Conservation (phyloP, 2,113 vertebrate genomes). For the Callorhinus ursinus region DNA sequence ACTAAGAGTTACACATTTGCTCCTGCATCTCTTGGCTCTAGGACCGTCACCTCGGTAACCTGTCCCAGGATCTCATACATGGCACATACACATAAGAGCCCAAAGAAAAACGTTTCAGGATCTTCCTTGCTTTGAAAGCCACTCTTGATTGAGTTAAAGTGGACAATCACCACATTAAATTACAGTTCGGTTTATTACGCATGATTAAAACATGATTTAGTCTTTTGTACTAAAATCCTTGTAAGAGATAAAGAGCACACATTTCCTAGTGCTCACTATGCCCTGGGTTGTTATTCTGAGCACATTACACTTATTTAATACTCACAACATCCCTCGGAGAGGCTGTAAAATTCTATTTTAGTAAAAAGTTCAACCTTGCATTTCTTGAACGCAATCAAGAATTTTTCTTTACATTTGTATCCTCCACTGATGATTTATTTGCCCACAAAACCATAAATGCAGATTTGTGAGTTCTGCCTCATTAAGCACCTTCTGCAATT, state of each 20-base stretch:
- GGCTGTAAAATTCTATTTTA: conserved; percentile 17
- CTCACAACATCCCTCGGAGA: neutral
- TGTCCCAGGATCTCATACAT: neutral
- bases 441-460: conserved; percentile 45
- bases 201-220: conserved; percentile 30
- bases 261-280: neutral
- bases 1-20: neutral
- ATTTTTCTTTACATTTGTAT: conserved; percentile 15
- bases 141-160: neutral
- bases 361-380: conserved; percentile 47
- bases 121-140: neutral
- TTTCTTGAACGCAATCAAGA: conserved; percentile 36
- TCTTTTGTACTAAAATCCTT: neutral
- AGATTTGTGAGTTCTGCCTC: conserved; percentile 56
- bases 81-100: no score
- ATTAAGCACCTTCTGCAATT: conserved; percentile 44
- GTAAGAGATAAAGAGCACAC: neutral
- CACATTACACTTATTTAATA: neutral
- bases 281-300: conserved; percentile 4
- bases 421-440: conserved; percentile 27
- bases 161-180: neutral
- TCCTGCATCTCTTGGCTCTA: neutral
- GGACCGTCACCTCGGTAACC: neutral
- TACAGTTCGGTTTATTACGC: neutral
- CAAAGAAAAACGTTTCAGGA: neutral